phyloP scores from a whole-genome alignment of 2,888 invertebrate genomes.

The Petrolisthes cinctipes region DNA sequence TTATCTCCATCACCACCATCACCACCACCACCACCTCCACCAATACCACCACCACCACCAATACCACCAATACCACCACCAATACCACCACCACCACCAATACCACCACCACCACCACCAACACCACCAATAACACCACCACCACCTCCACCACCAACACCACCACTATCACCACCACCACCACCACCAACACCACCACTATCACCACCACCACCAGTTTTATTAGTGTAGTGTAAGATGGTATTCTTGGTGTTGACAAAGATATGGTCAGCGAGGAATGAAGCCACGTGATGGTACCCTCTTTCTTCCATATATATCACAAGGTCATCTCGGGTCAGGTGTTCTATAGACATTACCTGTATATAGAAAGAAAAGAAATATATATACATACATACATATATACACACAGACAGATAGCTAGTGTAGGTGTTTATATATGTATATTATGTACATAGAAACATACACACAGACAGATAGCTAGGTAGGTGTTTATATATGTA shows the following conservation, averaged over 20 bases:
- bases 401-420: too few relatives aligned
- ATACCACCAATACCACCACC: neutral
- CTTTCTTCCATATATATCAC: conserved; percentile 25
- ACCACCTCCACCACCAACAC: neutral
- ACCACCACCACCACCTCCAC: neutral
- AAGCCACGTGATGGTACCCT: conserved; percentile 49
- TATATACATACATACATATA: too few relatives aligned
- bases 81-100: neutral
- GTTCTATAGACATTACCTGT: conserved; percentile 57
- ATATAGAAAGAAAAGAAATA: too few relatives aligned
- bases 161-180: neutral
- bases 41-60: neutral
- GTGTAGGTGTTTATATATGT: too few relatives aligned
- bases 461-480: too few relatives aligned
- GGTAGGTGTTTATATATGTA: too few relatives aligned
- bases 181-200: neutral
- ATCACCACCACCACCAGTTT: neutral
- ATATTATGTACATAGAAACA: too few relatives aligned
- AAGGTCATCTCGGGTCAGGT: conserved; percentile 39
- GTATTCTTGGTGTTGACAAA: conserved; percentile 33
- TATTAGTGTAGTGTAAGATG: neutral
- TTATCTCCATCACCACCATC: neutral
- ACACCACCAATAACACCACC: neutral
- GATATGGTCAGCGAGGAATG: conserved; percentile 38
- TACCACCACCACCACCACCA: neutral